These are phyloP conservation scores for Bombus sibiricus DNA, from an alignment of 1,140 invertebrate genomes.

Conservation along the genomic window DNA sequence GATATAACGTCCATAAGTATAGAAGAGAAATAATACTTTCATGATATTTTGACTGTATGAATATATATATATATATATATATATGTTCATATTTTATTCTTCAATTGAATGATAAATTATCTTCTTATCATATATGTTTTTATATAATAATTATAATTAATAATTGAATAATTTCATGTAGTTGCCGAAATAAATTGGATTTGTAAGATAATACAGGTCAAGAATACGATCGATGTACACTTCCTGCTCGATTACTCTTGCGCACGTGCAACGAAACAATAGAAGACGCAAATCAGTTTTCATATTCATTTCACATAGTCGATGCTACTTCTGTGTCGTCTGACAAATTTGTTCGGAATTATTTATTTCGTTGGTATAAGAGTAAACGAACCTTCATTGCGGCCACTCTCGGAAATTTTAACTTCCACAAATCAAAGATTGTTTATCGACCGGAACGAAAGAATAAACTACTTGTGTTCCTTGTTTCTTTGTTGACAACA, in stretches of 20 bases:
- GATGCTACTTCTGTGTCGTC: background rate
- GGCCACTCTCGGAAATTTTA: background rate
- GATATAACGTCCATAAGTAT: background rate
- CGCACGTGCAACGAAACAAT: conserved; percentile 39
- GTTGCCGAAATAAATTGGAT: conserved; percentile 18
- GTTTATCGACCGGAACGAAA: conserved; percentile 1
- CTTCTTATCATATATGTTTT: background rate
- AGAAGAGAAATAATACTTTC: background rate
- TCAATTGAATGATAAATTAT: background rate
- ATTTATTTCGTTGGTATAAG: background rate
- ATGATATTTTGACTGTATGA: too few species aligned
- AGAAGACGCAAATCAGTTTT: conserved; percentile 28
- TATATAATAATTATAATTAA: too few species aligned
- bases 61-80: background rate
- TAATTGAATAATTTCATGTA: background rate
- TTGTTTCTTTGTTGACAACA: conserved; percentile 37
- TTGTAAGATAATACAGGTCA: conserved; percentile 41
- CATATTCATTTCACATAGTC: background rate
- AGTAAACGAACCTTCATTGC: background rate
- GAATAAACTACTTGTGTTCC: background rate
- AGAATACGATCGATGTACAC: conserved; percentile 43
- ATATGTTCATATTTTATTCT: background rate
- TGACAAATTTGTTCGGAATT: background rate
- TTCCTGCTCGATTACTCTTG: conserved; percentile 35
- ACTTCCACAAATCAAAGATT: background rate